Percentiles rank a stretch among this genome's conserved stretches.
phyloP scores from a whole-genome alignment of 2,797 vertebrate genomes.

The Podarcis lilfordi region DNA sequence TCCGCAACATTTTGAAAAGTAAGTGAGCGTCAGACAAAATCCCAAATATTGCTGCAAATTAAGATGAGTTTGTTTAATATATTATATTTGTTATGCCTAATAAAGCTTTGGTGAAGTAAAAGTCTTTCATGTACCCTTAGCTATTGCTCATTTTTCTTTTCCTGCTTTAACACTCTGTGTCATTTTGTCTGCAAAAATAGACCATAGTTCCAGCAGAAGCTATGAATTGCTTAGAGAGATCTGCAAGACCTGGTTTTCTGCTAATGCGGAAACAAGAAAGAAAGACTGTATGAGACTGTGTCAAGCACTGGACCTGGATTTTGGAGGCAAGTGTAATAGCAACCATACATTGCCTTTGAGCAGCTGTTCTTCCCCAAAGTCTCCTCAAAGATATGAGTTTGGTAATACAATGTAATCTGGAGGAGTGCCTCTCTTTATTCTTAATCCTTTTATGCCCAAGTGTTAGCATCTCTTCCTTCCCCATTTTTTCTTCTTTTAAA shows the following conservation, averaged over 20 bases:
- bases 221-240: background rate
- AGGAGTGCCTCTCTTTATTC: too few species aligned
- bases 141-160: background rate
- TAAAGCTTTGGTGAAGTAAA: background rate
- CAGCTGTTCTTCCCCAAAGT: too few species aligned
- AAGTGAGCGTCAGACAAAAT: background rate
- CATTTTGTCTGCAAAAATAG: background rate
- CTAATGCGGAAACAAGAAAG: background rate
- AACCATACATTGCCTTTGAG: background rate
- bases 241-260: background rate
- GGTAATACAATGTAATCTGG: background rate
- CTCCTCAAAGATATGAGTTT: background rate
- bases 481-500: background rate
- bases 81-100: too few species aligned
- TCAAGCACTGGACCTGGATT: slow-evolving; percentile 7
- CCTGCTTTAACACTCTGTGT: background rate
- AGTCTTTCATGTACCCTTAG: background rate
- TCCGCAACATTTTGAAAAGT: slow-evolving; percentile 8
- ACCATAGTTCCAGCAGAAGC: background rate
- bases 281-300: background rate
- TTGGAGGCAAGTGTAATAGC: slow-evolving; percentile 1
- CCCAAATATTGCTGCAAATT: too few species aligned
- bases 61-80: too few species aligned
- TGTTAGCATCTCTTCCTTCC: background rate
- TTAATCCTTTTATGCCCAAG: background rate